Conservation (phyloP, 2,797 vertebrate genomes). For the Smutsia gigantea region DNA sequence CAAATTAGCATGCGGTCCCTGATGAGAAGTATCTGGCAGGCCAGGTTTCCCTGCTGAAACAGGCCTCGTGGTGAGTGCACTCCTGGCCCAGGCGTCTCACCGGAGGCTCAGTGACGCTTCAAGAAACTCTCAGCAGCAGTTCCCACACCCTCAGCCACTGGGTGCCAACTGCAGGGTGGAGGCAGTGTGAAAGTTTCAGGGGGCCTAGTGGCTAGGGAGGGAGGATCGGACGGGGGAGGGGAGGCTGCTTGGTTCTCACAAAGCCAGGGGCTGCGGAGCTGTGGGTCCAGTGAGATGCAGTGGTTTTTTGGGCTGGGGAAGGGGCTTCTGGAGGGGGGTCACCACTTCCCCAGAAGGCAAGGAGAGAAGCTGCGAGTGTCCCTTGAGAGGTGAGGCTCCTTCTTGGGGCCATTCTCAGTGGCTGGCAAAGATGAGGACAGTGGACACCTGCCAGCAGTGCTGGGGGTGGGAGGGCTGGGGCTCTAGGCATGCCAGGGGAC, state of each 20-base stretch:
- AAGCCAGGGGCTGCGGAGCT: neutral
- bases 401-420: neutral
- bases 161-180: constrained; percentile 60
- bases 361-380: neutral
- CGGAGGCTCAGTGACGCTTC: constrained; percentile 52
- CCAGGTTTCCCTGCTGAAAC: constrained; percentile 77
- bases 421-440: neutral
- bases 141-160: constrained; percentile 74
- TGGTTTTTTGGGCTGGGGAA: neutral
- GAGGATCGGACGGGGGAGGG: neutral
- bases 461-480: neutral
- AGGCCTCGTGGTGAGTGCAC: neutral
- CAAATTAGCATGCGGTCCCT: constrained; percentile 79
- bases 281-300: neutral
- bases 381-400: neutral
- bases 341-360: neutral
- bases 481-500: neutral
- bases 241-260: neutral
- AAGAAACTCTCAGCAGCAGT: neutral
- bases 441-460: neutral
- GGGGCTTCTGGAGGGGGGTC: neutral
- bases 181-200: constrained; percentile 67
- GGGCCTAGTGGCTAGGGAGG: neutral
- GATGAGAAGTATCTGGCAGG: constrained; percentile 79
- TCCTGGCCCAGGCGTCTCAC: constrained; percentile 62